These are phyloP conservation scores for Nycticebus coucang DNA, from an alignment of 2,113 vertebrate genomes.

Conservation along the genomic window DNA sequence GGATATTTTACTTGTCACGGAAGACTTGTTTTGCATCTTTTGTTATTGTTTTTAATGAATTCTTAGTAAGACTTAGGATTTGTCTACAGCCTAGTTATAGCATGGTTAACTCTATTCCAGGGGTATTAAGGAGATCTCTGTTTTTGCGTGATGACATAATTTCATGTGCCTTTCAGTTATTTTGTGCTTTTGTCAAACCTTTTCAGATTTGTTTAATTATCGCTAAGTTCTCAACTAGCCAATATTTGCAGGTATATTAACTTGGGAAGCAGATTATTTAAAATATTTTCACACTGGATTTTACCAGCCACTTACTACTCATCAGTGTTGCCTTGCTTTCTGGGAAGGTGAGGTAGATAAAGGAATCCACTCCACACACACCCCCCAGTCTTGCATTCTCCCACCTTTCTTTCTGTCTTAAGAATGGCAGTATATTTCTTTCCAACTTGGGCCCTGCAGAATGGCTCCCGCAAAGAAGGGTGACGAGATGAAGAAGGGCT, in stretches of 20 bases:
- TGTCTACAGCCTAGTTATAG: background rate
- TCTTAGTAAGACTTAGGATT: background rate
- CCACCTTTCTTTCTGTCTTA: background rate
- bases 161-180: background rate
- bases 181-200: conserved; percentile 9
- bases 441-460: too few relatives aligned
- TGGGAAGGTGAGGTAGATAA: background rate
- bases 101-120: background rate
- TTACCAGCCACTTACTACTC: background rate
- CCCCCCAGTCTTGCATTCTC: background rate
- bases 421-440: background rate
- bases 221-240: background rate
- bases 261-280: background rate
- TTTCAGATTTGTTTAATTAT: conserved; percentile 34
- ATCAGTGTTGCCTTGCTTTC: background rate
- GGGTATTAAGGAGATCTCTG: background rate
- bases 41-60: background rate
- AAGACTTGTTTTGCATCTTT: background rate
- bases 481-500: too few relatives aligned
- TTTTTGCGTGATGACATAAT: background rate
- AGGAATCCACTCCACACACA: background rate
- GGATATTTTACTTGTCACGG: conserved; percentile 19
- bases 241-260: background rate
- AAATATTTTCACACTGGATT: background rate
- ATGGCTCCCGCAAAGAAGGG: too few relatives aligned